phyloP scores from a whole-genome alignment of 2,888 invertebrate genomes.

The Stomorhina lunata region DNA sequence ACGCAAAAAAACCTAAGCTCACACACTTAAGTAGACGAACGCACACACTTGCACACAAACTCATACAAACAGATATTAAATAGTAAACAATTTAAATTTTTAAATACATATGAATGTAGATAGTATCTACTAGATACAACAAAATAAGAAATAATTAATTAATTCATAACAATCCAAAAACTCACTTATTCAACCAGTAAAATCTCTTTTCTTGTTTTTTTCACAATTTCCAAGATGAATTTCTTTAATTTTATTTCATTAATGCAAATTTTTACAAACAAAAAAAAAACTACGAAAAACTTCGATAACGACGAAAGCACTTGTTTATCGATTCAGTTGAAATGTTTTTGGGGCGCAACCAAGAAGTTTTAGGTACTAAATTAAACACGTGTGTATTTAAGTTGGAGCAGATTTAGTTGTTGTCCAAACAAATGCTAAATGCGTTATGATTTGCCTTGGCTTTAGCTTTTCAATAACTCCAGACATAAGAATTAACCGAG shows the following conservation, averaged over 20 bases:
- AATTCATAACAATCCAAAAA: neutral
- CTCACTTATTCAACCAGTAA: constrained; percentile 46
- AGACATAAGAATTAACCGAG: neutral
- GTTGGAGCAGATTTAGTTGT: constrained; percentile 11
- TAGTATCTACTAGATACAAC: neutral
- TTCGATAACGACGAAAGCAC: no score
- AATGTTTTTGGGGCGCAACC: neutral
- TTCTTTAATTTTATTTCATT: neutral
- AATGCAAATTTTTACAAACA: neutral
- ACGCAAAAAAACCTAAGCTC: neutral
- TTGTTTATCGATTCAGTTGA: neutral
- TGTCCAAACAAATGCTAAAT: constrained; percentile 43
- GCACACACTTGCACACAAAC: constrained; percentile 7
- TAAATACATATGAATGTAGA: neutral
- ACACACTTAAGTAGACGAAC: neutral
- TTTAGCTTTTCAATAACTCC: constrained; percentile 45
- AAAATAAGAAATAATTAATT: neutral
- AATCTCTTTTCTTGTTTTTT: constrained; percentile 16
- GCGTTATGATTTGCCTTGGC: no score
- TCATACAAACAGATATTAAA: neutral
- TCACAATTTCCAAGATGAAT: neutral
- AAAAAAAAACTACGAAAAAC: no score
- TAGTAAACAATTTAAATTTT: neutral
- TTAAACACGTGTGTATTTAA: neutral
- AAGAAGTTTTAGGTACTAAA: no score